These are phyloP conservation scores for Sesamia inferens DNA, from an alignment of 2,888 invertebrate species.

Conservation along the genomic window DNA sequence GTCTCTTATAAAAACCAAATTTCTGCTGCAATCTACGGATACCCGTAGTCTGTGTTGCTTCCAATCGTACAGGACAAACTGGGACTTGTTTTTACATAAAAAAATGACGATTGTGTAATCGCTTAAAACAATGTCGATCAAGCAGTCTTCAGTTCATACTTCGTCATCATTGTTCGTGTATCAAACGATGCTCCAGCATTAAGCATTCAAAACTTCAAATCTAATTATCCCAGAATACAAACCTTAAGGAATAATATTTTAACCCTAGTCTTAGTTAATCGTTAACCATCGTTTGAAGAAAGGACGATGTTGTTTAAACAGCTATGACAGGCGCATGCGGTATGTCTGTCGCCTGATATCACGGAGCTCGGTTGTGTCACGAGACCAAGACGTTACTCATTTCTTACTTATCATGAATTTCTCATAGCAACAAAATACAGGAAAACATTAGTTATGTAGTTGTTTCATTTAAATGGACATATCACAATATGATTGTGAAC, in stretches of 20 bases:
- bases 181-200: background rate
- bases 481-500: background rate
- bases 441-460: background rate
- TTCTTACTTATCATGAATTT: conserved; percentile 18
- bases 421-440: background rate
- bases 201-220: background rate
- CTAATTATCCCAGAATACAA: background rate
- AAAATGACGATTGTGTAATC: background rate
- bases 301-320: background rate
- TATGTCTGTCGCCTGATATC: background rate
- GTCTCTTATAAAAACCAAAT: too few relatives aligned
- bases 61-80: background rate
- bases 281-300: background rate
- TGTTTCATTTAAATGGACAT: background rate
- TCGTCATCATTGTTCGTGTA: too few relatives aligned
- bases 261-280: background rate
- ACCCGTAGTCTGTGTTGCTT: background rate
- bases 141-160: background rate
- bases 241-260: background rate
- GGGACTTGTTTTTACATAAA: background rate
- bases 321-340: conserved; percentile 3
- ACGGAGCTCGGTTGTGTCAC: conserved; percentile 8
- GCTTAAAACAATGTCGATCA: background rate
- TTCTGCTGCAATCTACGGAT: too few relatives aligned
- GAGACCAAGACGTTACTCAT: conserved; percentile 18